Evolutionary conservation across 2,113 vertebrate genomes (phyloP).

Genomic region (Mixornis gularis): DNA sequence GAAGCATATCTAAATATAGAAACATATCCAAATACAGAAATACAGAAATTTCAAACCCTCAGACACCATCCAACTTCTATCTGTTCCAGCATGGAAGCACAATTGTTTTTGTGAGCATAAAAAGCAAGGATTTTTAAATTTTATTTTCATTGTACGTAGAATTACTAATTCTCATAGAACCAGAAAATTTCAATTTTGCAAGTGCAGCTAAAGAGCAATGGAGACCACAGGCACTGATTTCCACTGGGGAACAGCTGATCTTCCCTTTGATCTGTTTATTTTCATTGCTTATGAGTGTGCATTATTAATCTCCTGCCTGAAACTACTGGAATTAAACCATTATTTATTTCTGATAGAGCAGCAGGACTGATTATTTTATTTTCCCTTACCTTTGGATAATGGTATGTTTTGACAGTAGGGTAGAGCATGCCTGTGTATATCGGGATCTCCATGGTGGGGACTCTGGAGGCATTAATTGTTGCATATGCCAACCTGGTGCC

Average conservation of each 20-base stretch:
- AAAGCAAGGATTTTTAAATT: neutral
- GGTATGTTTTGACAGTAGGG: slow-evolving; percentile 85
- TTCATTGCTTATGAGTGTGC: neutral
- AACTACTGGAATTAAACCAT: neutral
- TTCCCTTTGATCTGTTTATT: neutral
- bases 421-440: slow-evolving; percentile 85
- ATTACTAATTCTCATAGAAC: neutral
- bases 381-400: slow-evolving; percentile 90
- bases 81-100: neutral
- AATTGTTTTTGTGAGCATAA: neutral
- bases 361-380: neutral
- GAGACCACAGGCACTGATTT: neutral
- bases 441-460: slow-evolving; percentile 91
- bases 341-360: neutral
- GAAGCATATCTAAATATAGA: neutral
- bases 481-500: slow-evolving; percentile 89
- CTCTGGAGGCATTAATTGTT: slow-evolving; percentile 91
- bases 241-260: neutral
- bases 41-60: neutral
- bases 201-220: neutral
- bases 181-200: neutral
- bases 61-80: neutral
- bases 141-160: neutral
- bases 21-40: neutral
- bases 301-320: neutral